Base-by-base conservation (phyloP, 2,113 vertebrate species). In the Burhinus oedicnemus region DNA sequence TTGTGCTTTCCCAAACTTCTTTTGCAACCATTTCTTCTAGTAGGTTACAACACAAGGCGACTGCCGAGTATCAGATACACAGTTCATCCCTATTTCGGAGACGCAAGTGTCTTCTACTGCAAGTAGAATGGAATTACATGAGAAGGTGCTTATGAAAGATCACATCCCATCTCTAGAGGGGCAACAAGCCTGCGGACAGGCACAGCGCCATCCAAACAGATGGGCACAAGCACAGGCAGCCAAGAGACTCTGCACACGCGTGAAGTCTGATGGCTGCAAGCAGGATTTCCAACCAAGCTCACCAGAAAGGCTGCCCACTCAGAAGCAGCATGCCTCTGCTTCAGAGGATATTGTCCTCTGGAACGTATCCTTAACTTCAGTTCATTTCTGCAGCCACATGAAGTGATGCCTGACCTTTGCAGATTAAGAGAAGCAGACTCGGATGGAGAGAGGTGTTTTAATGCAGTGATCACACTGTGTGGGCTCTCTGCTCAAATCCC, bases 201-300 rank as follows among this genome's bases (percentile, higher is more conserved):
- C 32, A 29, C 47, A 58, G 47, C 34, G 26, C 49, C 27, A 30
- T 25, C 49, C 40, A 45, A 44, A 29, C 3, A 49, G 29, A 23
- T 2, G 8, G 58, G 11, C 27, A 57, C 29, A 38, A 45, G 38
- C 62, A 51, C 1, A 0, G 45, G 60, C 82, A 64, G 51, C 69
- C 25, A 17, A 23, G 61, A 40, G 27, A 8, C 36, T 8, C 11
- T 2, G 19, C 3, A n/a, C 34, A 8, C 2, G 0, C 1, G 0
- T 2, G 17, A 65, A 25, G 13, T 1, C 23, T 55, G 64, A 7
- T 17, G 26, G 58, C 42, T 83, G 17, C 20, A 44, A 32, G 19
- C 21, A 84, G 38, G 45, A 60, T 58, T 91, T 84, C 74, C 83
- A 74, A 18, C 16, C 27, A 32, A 68, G 51, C 57, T 74, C 77